Percentiles rank a stretch among this genome's conserved stretches.
These are phyloP conservation scores for Stercorarius parasiticus DNA, from an alignment of 2,113 vertebrate species.

Conservation along the genomic window DNA sequence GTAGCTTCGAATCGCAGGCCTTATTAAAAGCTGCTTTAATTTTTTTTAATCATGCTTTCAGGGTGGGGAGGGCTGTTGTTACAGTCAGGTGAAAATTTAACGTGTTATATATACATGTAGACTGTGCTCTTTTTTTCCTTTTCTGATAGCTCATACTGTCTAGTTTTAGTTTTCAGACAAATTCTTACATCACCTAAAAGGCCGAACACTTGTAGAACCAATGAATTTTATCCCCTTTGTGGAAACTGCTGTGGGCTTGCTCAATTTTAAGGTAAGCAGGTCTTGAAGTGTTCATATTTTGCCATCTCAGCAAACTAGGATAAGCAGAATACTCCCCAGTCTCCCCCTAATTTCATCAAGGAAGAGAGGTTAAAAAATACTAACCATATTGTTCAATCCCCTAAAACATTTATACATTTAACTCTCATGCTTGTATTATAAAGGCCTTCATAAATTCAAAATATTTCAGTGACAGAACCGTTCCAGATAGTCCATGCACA, in stretches of 20 bases:
- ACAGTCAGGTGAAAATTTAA: slow-evolving; percentile 56
- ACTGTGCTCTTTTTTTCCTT: neutral
- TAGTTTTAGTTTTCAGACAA: slow-evolving; percentile 94
- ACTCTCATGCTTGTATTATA: neutral
- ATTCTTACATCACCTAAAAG: slow-evolving; percentile 89
- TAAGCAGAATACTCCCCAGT: neutral
- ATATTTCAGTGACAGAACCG: neutral
- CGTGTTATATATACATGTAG: neutral
- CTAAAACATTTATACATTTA: neutral
- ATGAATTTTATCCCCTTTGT: slow-evolving; percentile 97
- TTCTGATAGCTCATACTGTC: slow-evolving; percentile 37
- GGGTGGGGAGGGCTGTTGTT: neutral
- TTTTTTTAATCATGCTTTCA: neutral
- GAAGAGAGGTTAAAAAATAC: neutral
- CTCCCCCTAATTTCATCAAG: neutral
- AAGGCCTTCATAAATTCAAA: neutral
- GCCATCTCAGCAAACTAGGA: neutral
- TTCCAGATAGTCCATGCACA: neutral
- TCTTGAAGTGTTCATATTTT: slow-evolving; percentile 44
- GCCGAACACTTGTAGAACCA: slow-evolving; percentile 87
- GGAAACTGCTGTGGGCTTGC: slow-evolving; percentile 96
- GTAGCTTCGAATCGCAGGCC: neutral
- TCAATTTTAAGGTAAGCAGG: slow-evolving; percentile 96
- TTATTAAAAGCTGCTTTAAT: neutral
- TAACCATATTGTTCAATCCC: neutral